Evolutionary conservation across 2,113 vertebrate genomes (phyloP).

Genomic region (Pteronura brasiliensis): DNA sequence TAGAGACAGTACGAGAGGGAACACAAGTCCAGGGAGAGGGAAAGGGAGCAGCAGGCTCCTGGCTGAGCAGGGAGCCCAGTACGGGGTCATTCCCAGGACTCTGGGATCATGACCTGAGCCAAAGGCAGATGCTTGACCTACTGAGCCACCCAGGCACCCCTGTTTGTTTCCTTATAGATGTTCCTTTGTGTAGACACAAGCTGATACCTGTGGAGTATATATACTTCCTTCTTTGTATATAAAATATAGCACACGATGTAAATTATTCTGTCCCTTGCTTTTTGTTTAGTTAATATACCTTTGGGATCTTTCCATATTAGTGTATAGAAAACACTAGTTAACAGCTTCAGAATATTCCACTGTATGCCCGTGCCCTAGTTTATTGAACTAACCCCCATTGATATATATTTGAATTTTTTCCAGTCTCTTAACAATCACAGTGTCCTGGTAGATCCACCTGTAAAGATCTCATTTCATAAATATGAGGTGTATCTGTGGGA

Average conservation of each 20-base stretch:
- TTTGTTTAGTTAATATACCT: not conserved
- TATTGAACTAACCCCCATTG: not conserved
- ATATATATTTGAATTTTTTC: not conserved
- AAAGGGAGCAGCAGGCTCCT: not conserved
- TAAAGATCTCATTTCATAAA: not conserved
- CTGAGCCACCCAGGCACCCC: not conserved
- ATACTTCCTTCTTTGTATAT: not conserved
- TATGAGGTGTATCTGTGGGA: not conserved
- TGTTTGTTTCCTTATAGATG: not conserved
- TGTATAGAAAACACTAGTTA: not conserved
- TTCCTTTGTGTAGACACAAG: not conserved
- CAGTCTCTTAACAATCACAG: not conserved
- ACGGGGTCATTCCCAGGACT: not conserved
- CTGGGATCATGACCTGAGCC: not conserved
- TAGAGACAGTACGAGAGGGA: no score
- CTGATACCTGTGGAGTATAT: not conserved
- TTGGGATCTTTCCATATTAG: not conserved
- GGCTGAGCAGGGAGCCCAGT: not conserved
- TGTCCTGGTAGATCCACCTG: not conserved
- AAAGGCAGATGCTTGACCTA: not conserved
- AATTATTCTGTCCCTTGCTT: not conserved
- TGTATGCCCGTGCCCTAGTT: not conserved
- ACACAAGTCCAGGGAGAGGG: no score
- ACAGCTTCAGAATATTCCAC: not conserved
- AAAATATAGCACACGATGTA: not conserved